These are phyloP conservation scores for Anseranas semipalmata DNA, from an alignment of 2,113 vertebrate genomes.

Conservation along the genomic window DNA sequence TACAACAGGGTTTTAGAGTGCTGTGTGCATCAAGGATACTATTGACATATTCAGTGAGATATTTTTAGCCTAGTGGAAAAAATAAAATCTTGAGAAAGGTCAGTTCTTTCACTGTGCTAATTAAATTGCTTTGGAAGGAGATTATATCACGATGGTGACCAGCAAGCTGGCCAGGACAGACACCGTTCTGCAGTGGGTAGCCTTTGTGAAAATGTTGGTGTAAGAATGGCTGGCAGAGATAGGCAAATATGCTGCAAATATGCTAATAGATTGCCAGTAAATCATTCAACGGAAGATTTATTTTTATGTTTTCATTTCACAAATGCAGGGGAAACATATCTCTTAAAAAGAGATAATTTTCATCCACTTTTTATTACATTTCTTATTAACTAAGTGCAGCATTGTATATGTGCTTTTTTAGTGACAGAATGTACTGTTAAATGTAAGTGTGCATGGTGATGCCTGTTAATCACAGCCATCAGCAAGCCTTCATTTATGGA, in stretches of 20 bases:
- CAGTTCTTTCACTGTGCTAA: constrained; percentile 75
- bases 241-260: not conserved
- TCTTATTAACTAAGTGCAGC: fast-evolving
- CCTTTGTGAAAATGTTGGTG: not conserved
- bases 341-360: not conserved
- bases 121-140: constrained; percentile 75
- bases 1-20: not conserved
- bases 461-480: not conserved
- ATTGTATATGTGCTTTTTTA: fast-evolving
- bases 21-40: constrained; percentile 53
- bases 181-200: not conserved
- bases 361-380: not conserved
- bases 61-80: constrained; percentile 76
- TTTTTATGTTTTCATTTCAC: not conserved
- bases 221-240: not conserved
- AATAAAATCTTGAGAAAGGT: constrained; percentile 78
- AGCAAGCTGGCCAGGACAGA: not conserved
- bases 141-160: constrained; percentile 70
- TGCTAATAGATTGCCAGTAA: not conserved
- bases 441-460: fast-evolving
- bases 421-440: not conserved
- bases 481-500: fast-evolving
- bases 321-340: not conserved
- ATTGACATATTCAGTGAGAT: constrained; percentile 69
- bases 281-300: not conserved